Base-by-base conservation (phyloP, 1,140 invertebrate species). In the Choristoneura fumiferana region DNA sequence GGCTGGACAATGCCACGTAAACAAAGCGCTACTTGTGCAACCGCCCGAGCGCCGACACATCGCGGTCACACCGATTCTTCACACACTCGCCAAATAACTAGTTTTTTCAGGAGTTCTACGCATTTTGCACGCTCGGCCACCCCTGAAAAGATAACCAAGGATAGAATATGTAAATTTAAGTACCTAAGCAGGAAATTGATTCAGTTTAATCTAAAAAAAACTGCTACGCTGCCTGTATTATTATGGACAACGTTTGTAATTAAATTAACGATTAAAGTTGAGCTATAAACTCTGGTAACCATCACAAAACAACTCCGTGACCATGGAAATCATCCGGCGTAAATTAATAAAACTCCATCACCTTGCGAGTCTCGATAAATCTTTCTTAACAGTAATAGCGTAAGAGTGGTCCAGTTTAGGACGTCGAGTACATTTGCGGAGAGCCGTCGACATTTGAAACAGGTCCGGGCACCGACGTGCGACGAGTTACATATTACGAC, bases 11-110 rank as follows among this genome's bases (percentile, higher is more conserved):
- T 87, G 78, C 73, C 75, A 72, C 71, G 75, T 69, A 71, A 78
- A 84, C 81, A 85, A 86, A 81, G 78, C 66, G 65, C 69, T 67
- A 74, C 81, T 88, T 88, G 76, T 84, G 83, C 79, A 88, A 87
- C 72, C 70, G 57, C 65, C 63, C 65, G 70, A 69, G 69, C 79
- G 76, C 71, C 71, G 77, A 81, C 74, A 73, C 64, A 65, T 80
- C 67, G 71, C 72, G 72, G 76, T 83, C 82, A 82, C 72, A 73
- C 73, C 63, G 57, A 84, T 78, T 82, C 69, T 84, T 71, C 71
- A 69, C 69, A 69, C 49, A 57, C 76, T 73, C 60, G 70, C 54
- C 40, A 78, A 69, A 70, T 56, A 63, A 71, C 68, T 66, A 70
- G 62, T 78, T 83, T 80, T 78, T 71, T 77, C 75, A 65, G 55